phyloP scores from a whole-genome alignment of 2,113 vertebrate species.

The Poeciliopsis prolifica region DNA sequence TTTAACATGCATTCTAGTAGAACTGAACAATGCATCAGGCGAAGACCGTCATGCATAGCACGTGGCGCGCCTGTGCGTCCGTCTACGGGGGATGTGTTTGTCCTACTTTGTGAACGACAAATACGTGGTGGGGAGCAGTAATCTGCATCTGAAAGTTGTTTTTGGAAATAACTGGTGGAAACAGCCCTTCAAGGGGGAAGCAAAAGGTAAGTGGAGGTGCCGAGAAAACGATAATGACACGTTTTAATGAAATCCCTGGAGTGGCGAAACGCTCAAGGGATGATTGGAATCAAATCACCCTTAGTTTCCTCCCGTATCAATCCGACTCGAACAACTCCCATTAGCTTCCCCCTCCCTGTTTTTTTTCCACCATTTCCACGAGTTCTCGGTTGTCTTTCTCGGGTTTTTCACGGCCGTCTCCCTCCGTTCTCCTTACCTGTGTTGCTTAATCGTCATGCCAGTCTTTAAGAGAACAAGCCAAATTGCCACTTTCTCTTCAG shows the following conservation, averaged over 20 bases:
- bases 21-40: background rate
- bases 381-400: no score
- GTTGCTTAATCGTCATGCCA: no score
- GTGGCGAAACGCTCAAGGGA: slow-evolving; percentile 52
- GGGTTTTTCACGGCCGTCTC: no score
- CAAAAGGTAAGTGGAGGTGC: background rate
- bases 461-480: no score
- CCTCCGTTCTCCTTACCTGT: no score
- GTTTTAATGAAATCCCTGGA: slow-evolving; percentile 77
- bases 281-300: slow-evolving; percentile 62
- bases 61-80: no score
- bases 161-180: background rate
- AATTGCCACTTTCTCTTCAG: no score
- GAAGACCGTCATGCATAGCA: background rate
- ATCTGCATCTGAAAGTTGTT: background rate
- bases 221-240: slow-evolving; percentile 63
- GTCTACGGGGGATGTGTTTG: no score
- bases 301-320: background rate
- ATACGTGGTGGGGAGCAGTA: no score
- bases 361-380: background rate
- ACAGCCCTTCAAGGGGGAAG: no score
- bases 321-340: background rate
- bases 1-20: background rate
- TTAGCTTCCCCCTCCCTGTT: background rate
- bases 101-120: no score